phyloP scores from a whole-genome alignment of 2,113 vertebrate genomes.

The Egretta garzetta region DNA sequence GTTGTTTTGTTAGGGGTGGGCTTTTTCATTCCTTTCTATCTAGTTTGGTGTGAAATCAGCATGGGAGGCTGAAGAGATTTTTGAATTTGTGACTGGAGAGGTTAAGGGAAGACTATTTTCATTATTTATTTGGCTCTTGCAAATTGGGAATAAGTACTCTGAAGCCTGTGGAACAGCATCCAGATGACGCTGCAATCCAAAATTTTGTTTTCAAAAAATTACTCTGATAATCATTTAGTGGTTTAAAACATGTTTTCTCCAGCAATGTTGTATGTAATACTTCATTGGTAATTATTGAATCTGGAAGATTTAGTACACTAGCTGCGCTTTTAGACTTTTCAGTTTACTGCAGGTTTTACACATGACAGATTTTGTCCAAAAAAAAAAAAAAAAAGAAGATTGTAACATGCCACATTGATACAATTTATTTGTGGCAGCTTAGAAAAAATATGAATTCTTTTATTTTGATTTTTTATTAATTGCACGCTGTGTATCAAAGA shows the following conservation, averaged over 20 bases:
- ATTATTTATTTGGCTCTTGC: neutral
- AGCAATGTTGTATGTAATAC: neutral
- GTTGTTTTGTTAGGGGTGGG: neutral
- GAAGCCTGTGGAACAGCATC: neutral
- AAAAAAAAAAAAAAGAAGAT: neutral
- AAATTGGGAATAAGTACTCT: neutral
- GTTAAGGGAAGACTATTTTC: neutral
- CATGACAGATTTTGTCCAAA: neutral
- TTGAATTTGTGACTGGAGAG: neutral
- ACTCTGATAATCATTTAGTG: neutral
- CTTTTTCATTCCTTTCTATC: neutral
- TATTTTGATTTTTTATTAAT: slow-evolving; percentile 2
- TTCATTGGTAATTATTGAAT: neutral
- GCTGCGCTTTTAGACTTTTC: neutral
- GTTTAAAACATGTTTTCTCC: neutral
- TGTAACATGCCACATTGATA: neutral
- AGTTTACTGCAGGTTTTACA: neutral
- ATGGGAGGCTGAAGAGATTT: neutral
- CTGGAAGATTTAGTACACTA: neutral
- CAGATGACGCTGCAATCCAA: neutral
- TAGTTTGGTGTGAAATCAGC: neutral
- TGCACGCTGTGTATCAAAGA: neutral
- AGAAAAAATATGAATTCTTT: neutral
- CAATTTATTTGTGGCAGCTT: neutral
- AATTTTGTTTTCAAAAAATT: neutral